Conservation (phyloP, 2,888 invertebrate species). For the Rhaphigaster nebulosa region DNA sequence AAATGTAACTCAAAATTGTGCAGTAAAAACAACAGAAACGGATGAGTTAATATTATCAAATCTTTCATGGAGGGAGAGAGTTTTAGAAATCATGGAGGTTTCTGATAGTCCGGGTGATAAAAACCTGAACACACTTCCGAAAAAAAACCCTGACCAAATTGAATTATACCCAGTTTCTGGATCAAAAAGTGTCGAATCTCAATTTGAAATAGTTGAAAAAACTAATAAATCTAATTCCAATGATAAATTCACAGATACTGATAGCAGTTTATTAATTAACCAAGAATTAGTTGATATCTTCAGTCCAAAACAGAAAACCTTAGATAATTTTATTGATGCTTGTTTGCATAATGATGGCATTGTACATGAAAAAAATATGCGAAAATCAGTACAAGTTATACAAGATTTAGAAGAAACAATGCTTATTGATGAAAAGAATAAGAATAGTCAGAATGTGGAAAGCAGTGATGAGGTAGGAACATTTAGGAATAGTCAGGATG, state of each 20-base stretch:
- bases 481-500: too few relatives aligned
- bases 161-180: background rate
- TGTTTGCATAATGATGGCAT: background rate
- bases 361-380: background rate
- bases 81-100: slow-evolving; percentile 51
- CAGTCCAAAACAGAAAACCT: background rate
- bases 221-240: background rate
- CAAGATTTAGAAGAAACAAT: background rate
- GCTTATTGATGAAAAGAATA: background rate
- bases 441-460: background rate
- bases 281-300: background rate
- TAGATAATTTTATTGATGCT: background rate
- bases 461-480: background rate
- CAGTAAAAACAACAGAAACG: background rate
- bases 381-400: background rate
- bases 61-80: slow-evolving; percentile 29
- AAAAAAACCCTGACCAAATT: background rate
- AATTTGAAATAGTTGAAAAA: background rate
- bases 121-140: background rate
- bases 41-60: background rate
- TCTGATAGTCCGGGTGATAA: background rate
- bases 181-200: background rate
- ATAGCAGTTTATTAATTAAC: background rate
- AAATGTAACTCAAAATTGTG: background rate
- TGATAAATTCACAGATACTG: background rate